These are phyloP conservation scores for Eclectus roratus DNA, from an alignment of 2,113 vertebrate genomes.

Conservation along the genomic window DNA sequence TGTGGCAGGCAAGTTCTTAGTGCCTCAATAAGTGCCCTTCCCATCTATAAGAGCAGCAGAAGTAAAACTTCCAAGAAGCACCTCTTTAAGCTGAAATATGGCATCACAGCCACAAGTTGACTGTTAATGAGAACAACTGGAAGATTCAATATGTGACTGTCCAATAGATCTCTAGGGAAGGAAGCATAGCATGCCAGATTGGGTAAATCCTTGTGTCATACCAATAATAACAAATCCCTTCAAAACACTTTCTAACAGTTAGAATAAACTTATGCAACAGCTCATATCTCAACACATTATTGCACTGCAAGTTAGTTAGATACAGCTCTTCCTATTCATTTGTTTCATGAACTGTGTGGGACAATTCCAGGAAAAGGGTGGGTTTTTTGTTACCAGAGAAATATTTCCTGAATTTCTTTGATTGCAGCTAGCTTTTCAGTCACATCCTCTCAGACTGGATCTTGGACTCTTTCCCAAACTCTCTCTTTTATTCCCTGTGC, in stretches of 20 bases:
- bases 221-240: not conserved
- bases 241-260: not conserved
- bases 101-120: not conserved
- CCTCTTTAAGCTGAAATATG: not conserved
- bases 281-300: not conserved
- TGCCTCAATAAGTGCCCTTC: not conserved
- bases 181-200: not conserved
- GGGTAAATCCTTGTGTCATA: not conserved
- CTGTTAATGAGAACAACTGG: not conserved
- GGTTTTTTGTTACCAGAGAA: not conserved
- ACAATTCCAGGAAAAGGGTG: not conserved
- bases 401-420: slow-evolving; percentile 7
- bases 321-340: not conserved
- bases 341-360: not conserved
- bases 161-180: not conserved
- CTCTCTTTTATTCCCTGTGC: not conserved
- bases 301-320: not conserved
- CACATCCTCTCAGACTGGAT: not conserved
- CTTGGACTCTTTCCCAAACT: not conserved
- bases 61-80: not conserved
- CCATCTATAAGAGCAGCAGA: not conserved
- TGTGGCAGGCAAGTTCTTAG: not conserved
- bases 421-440: not conserved
- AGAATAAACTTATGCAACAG: not conserved
- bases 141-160: not conserved